A percentile compares a stretch with the other conserved stretches of the same genome.
Evolutionary conservation across 2,113 vertebrate species (phyloP).

Genomic region (Clarias batrachus): DNA sequence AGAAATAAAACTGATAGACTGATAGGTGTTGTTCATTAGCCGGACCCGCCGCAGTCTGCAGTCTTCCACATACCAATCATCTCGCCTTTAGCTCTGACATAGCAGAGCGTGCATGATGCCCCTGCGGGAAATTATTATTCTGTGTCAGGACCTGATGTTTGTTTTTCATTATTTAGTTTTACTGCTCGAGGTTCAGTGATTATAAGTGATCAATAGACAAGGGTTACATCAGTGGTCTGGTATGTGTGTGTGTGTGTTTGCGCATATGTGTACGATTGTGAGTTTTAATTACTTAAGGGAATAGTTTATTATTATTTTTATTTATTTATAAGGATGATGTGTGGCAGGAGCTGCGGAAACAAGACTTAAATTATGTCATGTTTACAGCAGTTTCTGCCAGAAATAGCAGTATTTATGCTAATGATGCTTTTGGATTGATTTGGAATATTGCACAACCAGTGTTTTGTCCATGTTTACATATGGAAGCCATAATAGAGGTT

Average conservation of each 20-base stretch:
- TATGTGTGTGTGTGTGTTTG: not conserved
- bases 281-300: not conserved
- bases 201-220: not conserved
- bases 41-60: not conserved
- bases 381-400: conserved; percentile 23
- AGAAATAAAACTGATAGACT: not conserved
- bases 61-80: not conserved
- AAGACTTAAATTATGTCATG: not conserved
- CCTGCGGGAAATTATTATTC: conserved; percentile 10
- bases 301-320: not conserved
- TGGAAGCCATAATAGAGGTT: not conserved
- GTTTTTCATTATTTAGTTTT: conserved; percentile 18
- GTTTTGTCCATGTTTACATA: not conserved
- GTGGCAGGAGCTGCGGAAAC: not conserved
- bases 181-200: not conserved
- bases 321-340: conserved; percentile 11
- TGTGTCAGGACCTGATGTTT: not conserved
- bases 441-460: not conserved
- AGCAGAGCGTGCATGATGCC: not conserved
- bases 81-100: not conserved
- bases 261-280: not conserved
- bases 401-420: conserved; percentile 18
- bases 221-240: not conserved
- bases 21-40: not conserved
- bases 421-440: not conserved